A percentile compares a stretch with the other conserved stretches of the same genome.
phyloP scores from a whole-genome alignment of 2,888 invertebrate genomes.

The Caprella mutica region DNA sequence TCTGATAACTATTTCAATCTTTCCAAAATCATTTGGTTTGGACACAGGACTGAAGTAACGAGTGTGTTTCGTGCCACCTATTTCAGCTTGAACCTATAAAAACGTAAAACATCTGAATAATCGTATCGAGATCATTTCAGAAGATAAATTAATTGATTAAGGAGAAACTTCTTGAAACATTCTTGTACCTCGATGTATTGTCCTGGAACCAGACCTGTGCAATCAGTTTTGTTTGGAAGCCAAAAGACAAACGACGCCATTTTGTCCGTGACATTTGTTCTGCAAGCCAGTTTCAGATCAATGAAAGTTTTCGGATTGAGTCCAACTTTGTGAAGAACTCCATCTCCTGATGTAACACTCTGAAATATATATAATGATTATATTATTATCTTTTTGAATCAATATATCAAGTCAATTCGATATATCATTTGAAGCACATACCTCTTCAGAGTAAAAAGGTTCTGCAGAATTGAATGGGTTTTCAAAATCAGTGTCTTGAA shows the following conservation, averaged over 20 bases:
- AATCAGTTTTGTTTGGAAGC: slow-evolving; percentile 23
- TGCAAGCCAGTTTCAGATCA: slow-evolving; percentile 9
- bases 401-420: too few species aligned
- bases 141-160: neutral
- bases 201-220: slow-evolving; percentile 24
- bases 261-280: slow-evolving; percentile 13
- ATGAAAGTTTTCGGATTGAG: slow-evolving; percentile 19
- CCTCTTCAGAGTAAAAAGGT: neutral
- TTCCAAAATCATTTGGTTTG: slow-evolving; percentile 17
- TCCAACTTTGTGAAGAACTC: slow-evolving; percentile 12
- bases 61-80: neutral
- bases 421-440: too few species aligned
- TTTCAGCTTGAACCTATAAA: neutral
- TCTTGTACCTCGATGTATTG: slow-evolving; percentile 19
- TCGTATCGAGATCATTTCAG: neutral
- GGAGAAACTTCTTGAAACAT: neutral
- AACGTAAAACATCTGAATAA: neutral
- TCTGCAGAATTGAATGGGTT: slow-evolving; percentile 9
- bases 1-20: slow-evolving; percentile 21
- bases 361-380: too few species aligned
- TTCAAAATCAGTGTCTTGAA: slow-evolving; percentile 30
- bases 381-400: too few species aligned
- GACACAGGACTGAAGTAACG: slow-evolving; percentile 32
- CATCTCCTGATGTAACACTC: slow-evolving; percentile 16
- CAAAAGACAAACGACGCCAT: slow-evolving; percentile 25